Evolutionary conservation across 2,797 vertebrate genomes (phyloP).

Genomic region (Remorina albescens): DNA sequence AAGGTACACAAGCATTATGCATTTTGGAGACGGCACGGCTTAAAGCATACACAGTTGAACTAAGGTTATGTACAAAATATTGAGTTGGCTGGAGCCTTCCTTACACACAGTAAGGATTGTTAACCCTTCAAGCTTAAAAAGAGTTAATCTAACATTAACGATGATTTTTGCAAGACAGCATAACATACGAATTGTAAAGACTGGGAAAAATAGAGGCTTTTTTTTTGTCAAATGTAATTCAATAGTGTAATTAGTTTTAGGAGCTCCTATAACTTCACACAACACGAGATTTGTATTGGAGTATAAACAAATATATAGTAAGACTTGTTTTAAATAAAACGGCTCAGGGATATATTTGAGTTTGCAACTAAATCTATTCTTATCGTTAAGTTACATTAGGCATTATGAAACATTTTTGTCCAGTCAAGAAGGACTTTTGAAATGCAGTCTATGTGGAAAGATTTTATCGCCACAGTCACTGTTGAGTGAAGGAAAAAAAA

Average conservation of each 20-base stretch:
- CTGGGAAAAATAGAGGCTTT: conserved; percentile 65
- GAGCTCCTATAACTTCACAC: conserved; percentile 39
- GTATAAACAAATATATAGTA: conserved; percentile 41
- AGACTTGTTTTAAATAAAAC: conserved; percentile 55
- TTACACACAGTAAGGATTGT: conserved; percentile 59
- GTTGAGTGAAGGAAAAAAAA: no score
- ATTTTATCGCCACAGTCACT: conserved; percentile 76
- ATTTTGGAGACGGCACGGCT: conserved; percentile 83
- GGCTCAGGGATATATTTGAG: conserved; percentile 52
- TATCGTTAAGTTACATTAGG: conserved; percentile 62
- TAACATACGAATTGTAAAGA: conserved; percentile 55
- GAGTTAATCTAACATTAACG: conserved; percentile 49
- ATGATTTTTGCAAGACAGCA: conserved; percentile 65
- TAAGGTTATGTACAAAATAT: conserved; percentile 84
- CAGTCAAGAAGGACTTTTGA: conserved; percentile 67
- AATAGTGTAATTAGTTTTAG: conserved; percentile 54
- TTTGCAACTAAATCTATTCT: conserved; percentile 51
- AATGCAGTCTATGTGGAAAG: conserved; percentile 71
- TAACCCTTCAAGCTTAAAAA: conserved; percentile 63
- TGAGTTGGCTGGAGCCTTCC: conserved; percentile 76
- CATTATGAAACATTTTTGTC: conserved; percentile 62
- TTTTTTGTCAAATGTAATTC: conserved; percentile 51
- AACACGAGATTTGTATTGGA: conserved; percentile 62
- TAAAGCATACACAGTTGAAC: conserved; percentile 80
- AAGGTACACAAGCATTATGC: conserved; percentile 84